Conservation (phyloP, 2,113 vertebrate species). For the Actenoides hombroni region DNA sequence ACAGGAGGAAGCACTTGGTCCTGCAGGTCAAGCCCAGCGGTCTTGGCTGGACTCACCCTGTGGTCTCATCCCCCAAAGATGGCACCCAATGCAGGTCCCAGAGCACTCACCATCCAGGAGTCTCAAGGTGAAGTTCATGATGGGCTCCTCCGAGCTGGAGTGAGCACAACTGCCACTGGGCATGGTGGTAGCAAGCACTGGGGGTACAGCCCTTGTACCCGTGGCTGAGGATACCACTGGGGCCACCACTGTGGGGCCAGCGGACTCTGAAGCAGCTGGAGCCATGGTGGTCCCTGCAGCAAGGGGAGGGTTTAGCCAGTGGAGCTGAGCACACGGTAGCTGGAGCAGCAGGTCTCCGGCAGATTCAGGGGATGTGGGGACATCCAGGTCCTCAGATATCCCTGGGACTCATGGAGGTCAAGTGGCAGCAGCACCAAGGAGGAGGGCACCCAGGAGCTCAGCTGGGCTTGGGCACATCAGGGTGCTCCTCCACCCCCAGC, state of each 20-base stretch:
- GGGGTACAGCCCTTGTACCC: not conserved
- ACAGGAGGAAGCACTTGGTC: not conserved
- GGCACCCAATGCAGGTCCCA: not conserved
- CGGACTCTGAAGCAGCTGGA: not conserved
- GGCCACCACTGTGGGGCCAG: fast-evolving
- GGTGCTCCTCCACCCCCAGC: not conserved
- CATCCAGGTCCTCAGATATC: not conserved
- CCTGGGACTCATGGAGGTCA: fast-evolving
- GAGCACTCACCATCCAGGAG: conserved; percentile 27
- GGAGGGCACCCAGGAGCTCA: not conserved
- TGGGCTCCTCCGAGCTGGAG: fast-evolving
- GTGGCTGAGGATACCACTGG: not conserved
- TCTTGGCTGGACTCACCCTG: not conserved
- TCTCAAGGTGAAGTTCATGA: conserved; percentile 25
- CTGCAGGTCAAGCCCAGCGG: not conserved
- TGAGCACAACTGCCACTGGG: not conserved
- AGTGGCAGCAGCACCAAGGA: not conserved
- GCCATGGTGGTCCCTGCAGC: not conserved
- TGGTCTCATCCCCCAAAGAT: fast-evolving
- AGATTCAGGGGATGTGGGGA: not conserved
- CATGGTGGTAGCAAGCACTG: fast-evolving
- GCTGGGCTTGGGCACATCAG: not conserved
- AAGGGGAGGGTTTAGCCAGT: not conserved
- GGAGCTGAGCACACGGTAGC: not conserved
- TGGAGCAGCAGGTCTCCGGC: not conserved